These are phyloP conservation scores for Rhea americana DNA, from an alignment of 2,113 vertebrate species.

Conservation along the genomic window DNA sequence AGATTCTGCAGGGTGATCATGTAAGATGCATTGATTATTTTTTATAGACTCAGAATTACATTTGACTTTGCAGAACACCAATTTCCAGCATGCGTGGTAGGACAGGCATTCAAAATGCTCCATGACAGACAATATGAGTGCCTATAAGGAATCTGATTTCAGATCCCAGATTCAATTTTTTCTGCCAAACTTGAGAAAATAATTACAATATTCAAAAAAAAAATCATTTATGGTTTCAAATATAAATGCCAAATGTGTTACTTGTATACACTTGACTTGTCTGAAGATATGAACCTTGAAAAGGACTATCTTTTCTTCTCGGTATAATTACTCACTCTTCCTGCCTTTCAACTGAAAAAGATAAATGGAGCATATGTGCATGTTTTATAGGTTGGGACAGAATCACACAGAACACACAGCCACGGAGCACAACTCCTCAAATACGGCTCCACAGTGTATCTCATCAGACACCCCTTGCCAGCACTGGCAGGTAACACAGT, in stretches of 20 bases:
- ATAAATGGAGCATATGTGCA: conserved; percentile 32
- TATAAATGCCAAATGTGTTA: conserved; percentile 25
- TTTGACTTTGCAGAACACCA: conserved; percentile 39
- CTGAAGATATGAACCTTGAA: conserved; percentile 48
- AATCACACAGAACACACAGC: conserved; percentile 5
- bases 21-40: conserved; percentile 57
- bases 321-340: conserved; percentile 56
- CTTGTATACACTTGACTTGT: conserved; percentile 43
- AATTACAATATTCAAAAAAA: conserved; percentile 58
- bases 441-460: neutral
- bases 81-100: conserved; percentile 26
- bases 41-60: conserved; percentile 39
- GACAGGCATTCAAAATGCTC: conserved; percentile 45
- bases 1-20: conserved; percentile 27
- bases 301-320: conserved; percentile 27
- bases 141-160: conserved; percentile 38
- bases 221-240: conserved; percentile 47
- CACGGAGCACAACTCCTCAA: neutral
- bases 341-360: conserved; percentile 22
- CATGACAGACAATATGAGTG: neutral
- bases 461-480: neutral
- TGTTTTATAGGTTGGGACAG: conserved; percentile 6
- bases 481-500: neutral
- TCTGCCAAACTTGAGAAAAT: conserved; percentile 63
- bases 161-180: conserved; percentile 59